These are phyloP conservation scores for Corydoras maculifer DNA, from an alignment of 2,113 vertebrate genomes.

Conservation along the genomic window DNA sequence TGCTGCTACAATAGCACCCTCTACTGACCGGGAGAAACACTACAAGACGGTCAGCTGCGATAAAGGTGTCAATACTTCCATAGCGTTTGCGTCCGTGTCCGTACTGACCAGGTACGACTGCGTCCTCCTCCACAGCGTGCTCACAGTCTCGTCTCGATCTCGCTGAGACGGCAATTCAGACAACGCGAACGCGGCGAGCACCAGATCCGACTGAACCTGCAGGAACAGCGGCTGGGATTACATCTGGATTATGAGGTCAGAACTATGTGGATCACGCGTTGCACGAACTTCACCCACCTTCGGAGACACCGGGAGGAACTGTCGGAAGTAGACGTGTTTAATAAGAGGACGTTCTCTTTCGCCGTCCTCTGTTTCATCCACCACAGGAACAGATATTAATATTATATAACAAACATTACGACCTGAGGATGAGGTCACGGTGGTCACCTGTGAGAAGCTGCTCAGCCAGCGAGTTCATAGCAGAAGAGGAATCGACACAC, in stretches of 20 bases:
- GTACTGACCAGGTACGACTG: slow-evolving; percentile 71
- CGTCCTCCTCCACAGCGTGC: slow-evolving; percentile 84
- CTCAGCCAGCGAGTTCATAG: slow-evolving; percentile 78
- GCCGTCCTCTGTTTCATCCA: slow-evolving; percentile 59
- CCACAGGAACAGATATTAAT: not conserved
- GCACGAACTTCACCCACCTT: slow-evolving; percentile 60
- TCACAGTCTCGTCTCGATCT: slow-evolving; percentile 55
- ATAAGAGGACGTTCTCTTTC: slow-evolving; percentile 59
- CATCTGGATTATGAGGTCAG: not conserved
- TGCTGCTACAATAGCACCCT: too few relatives aligned
- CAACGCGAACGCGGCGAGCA: slow-evolving; percentile 74
- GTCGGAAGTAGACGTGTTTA: slow-evolving; percentile 78
- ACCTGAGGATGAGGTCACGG: not conserved
- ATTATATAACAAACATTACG: too few relatives aligned
- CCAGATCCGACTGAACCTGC: slow-evolving; percentile 80
- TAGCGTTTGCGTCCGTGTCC: not conserved
- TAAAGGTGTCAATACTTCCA: too few relatives aligned
- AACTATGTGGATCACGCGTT: not conserved
- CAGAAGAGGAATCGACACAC: slow-evolving; percentile 74
- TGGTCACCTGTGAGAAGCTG: slow-evolving; percentile 65
- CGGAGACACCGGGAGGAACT: slow-evolving; percentile 81
- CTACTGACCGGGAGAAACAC: too few relatives aligned
- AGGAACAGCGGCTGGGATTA: not conserved
- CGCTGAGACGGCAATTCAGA: slow-evolving; percentile 65
- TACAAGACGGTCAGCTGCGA: too few relatives aligned